These are phyloP conservation scores for Spisula subtruncata DNA, from an alignment of 2,888 invertebrate genomes.

Conservation along the genomic window DNA sequence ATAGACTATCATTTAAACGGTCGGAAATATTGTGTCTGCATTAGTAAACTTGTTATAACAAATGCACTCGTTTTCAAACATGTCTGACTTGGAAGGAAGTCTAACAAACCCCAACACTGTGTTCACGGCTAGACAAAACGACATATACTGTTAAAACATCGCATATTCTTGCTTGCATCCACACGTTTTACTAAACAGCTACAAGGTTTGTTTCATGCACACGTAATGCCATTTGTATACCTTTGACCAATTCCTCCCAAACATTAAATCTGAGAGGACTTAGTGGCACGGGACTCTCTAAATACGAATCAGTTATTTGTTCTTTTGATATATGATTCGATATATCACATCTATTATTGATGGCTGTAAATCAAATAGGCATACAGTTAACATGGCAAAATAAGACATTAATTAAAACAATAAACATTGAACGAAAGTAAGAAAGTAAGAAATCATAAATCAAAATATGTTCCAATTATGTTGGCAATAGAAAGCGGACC, in stretches of 20 bases:
- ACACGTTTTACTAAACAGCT: constrained; percentile 37
- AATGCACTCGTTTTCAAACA: no score
- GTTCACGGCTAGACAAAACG: constrained; percentile 16
- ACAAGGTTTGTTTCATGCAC: constrained; percentile 46
- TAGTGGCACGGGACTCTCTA: constrained; percentile 56
- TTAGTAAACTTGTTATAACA: no score
- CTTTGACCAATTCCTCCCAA: constrained; percentile 70
- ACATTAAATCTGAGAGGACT: constrained; percentile 57
- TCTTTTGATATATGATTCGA: constrained; percentile 58
- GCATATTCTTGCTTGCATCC: constrained; percentile 26
- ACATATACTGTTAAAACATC: constrained; percentile 38
- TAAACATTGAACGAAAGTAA: neutral
- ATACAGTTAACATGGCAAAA: constrained; percentile 25
- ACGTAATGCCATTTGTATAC: constrained; percentile 50
- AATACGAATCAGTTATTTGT: constrained; percentile 48
- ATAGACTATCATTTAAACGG: neutral
- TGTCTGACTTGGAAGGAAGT: neutral
- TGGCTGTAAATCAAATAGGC: constrained; percentile 63
- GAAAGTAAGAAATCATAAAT: neutral
- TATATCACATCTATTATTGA: constrained; percentile 53
- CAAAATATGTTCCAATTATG: neutral
- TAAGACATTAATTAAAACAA: neutral
- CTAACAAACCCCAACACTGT: neutral
- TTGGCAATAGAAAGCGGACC: neutral
- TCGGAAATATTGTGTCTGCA: no score